phyloP scores from a whole-genome alignment of 2,113 vertebrate species.

The Nothoprocta pentlandii region DNA sequence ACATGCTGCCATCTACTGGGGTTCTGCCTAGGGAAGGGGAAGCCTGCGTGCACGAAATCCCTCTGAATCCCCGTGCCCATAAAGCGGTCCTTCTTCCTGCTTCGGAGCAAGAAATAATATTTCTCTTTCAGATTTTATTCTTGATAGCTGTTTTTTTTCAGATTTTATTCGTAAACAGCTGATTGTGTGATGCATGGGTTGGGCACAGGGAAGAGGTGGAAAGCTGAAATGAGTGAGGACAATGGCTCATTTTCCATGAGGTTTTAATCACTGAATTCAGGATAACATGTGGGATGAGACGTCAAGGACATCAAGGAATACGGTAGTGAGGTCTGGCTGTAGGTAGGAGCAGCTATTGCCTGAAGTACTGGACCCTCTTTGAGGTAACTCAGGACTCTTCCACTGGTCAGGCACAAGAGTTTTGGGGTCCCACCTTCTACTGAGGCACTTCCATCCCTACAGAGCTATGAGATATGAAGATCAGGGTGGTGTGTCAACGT shows the following conservation, averaged over 20 bases:
- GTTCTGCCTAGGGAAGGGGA: background rate
- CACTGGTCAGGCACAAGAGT: background rate
- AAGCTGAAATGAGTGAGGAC: background rate
- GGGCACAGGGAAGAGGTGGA: background rate
- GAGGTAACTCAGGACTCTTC: background rate
- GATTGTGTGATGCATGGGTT: background rate
- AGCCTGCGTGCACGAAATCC: background rate
- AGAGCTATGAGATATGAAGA: background rate
- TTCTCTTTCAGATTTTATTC: background rate
- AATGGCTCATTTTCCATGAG: background rate
- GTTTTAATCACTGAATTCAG: background rate
- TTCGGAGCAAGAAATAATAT: no score
- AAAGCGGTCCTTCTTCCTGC: background rate
- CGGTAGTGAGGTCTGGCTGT: background rate
- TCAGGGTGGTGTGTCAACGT: background rate
- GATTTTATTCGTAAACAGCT: background rate
- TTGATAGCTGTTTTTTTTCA: background rate
- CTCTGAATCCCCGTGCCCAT: background rate
- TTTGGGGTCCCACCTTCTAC: background rate
- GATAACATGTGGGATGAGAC: background rate
- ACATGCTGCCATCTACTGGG: constrained; percentile 81
- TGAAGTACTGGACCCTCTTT: background rate
- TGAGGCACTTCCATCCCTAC: background rate
- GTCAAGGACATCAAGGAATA: background rate
- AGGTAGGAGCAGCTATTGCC: background rate